Evolutionary conservation across 2,113 vertebrate genomes (phyloP).

Genomic region (Eurypyga helias): DNA sequence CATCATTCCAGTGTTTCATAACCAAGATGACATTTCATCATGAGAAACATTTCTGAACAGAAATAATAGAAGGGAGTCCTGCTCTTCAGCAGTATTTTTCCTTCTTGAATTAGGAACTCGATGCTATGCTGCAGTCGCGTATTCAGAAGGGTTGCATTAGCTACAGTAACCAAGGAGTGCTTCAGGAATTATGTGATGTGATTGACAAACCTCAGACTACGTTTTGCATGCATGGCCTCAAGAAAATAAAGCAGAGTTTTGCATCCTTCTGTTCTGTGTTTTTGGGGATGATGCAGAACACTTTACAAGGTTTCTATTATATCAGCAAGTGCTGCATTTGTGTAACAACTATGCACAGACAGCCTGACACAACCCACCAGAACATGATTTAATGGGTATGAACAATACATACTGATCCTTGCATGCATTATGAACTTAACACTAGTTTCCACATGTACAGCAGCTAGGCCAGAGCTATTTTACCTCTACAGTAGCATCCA

Average conservation of each 20-base stretch:
- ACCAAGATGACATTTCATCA: background rate
- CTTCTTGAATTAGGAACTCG: background rate
- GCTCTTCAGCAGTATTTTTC: background rate
- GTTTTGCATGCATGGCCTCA: background rate
- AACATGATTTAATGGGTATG: background rate
- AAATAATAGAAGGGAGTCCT: background rate
- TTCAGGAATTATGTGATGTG: background rate
- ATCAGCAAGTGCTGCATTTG: background rate
- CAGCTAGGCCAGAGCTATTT: background rate
- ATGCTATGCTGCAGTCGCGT: background rate
- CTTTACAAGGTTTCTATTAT: accelerated
- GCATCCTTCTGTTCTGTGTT: background rate
- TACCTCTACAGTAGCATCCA: background rate
- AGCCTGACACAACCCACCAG: background rate
- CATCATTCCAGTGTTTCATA: background rate
- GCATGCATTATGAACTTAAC: background rate
- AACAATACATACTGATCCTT: background rate
- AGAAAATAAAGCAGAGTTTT: background rate
- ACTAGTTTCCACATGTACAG: background rate
- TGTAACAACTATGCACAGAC: background rate
- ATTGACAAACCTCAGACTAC: background rate
- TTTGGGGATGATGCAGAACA: background rate
- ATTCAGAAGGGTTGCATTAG: background rate
- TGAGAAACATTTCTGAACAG: background rate
- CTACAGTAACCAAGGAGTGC: background rate